Conservation (phyloP, 2,888 invertebrate genomes). For the Drosophila ezoana region DNA sequence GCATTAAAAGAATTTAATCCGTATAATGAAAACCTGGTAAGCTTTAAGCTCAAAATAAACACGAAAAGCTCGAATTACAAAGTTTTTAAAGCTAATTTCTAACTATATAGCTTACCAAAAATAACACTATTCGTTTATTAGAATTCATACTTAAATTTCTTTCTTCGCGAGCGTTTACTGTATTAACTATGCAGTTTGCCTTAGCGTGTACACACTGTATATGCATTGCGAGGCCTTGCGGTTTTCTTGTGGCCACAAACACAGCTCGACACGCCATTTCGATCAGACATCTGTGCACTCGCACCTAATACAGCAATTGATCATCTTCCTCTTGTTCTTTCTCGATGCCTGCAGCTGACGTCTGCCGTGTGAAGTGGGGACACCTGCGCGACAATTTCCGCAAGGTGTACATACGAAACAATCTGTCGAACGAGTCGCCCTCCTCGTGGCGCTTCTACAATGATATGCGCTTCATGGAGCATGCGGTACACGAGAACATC, state of each 20-base stretch:
- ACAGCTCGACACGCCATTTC: constrained; percentile 2
- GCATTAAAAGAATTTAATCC: too few species aligned
- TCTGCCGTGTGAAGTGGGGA: constrained; percentile 81
- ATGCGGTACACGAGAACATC: constrained; percentile 78
- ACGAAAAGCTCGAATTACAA: background rate
- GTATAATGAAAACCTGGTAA: too few species aligned
- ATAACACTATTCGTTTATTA: background rate
- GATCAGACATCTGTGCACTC: constrained; percentile 4
- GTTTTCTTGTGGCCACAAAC: constrained; percentile 34
- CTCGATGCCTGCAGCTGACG: constrained; percentile 60
- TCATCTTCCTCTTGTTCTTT: background rate
- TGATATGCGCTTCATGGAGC: constrained; percentile 80
- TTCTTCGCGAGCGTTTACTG: background rate
- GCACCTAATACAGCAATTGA: constrained; percentile 1
- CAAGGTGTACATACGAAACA: constrained; percentile 79
- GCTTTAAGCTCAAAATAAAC: too few species aligned
- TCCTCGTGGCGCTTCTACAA: constrained; percentile 81
- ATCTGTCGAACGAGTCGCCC: constrained; percentile 76
- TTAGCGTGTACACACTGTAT: constrained; percentile 18
- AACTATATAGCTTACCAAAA: background rate
- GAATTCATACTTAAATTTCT: background rate
- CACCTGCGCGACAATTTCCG: constrained; percentile 81
- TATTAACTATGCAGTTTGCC: background rate
- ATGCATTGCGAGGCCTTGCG: constrained; percentile 28
- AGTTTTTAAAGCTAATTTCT: background rate